A percentile compares a stretch with the other conserved stretches of the same genome.
These are phyloP conservation scores for Zaprionus ornatus DNA, from an alignment of 1,140 invertebrate species.

Conservation along the genomic window DNA sequence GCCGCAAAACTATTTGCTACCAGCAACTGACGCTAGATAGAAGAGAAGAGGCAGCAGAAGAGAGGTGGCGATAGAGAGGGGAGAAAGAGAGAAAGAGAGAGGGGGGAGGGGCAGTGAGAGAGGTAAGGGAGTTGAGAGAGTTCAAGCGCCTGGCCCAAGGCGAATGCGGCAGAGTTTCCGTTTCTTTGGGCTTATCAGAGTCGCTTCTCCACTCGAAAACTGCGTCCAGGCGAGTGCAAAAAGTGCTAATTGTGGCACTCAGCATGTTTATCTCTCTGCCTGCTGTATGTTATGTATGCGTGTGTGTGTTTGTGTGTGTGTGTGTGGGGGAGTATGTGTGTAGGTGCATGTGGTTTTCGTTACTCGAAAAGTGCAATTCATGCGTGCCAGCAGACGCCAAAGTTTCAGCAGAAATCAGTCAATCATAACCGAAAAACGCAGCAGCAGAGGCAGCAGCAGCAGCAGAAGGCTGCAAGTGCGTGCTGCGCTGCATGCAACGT, in stretches of 20 bases:
- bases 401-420: slow-evolving; percentile 82
- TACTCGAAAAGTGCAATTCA: slow-evolving; percentile 77
- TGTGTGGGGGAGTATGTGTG: slow-evolving; percentile 30
- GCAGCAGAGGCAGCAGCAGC: background rate
- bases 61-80: background rate
- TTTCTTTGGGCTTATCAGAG: slow-evolving; percentile 65
- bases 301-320: background rate
- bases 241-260: slow-evolving; percentile 70
- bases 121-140: slow-evolving; percentile 26
- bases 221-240: slow-evolving; percentile 39
- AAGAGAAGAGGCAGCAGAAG: background rate
- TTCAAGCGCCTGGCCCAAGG: slow-evolving; percentile 78
- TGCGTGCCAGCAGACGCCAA: slow-evolving; percentile 78
- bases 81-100: background rate
- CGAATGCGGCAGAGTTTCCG: slow-evolving; percentile 47
- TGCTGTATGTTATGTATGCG: slow-evolving; percentile 6
- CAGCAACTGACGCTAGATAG: slow-evolving; percentile 39
- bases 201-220: slow-evolving; percentile 47
- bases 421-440: slow-evolving; percentile 73
- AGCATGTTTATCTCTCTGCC: slow-evolving; percentile 17
- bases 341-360: slow-evolving; percentile 59
- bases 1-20: slow-evolving; percentile 73
- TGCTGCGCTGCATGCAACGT: slow-evolving; percentile 60
- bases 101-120: background rate
- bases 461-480: slow-evolving; percentile 25